Evolutionary conservation across 2,797 vertebrate genomes (phyloP).

Genomic region (Nannoperca obscura): DNA sequence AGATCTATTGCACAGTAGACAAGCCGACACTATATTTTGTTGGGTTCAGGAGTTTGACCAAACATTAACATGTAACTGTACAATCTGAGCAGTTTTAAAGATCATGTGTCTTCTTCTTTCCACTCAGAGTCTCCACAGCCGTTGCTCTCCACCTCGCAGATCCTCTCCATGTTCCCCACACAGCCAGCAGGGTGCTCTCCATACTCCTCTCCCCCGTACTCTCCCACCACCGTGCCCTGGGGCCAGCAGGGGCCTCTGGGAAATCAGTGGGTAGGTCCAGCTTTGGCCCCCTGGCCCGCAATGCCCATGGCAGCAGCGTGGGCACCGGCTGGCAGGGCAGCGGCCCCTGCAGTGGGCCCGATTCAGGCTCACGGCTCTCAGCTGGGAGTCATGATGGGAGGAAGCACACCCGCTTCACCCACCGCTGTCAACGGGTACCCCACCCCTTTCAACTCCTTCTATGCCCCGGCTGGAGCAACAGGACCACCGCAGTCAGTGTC

Average conservation of each 20-base stretch:
- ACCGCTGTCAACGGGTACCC: neutral
- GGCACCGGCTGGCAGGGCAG: constrained; percentile 27
- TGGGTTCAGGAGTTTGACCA: neutral
- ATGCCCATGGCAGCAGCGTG: constrained; percentile 33
- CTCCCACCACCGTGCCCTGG: constrained; percentile 61
- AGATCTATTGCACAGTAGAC: neutral
- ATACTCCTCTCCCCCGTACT: constrained; percentile 43
- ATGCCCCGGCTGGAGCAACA: neutral
- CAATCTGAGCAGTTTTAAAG: neutral
- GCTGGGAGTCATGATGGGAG: neutral
- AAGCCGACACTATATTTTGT: neutral
- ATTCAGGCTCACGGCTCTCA: constrained; percentile 14
- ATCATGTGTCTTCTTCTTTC: neutral
- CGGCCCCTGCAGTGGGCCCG: constrained; percentile 26
- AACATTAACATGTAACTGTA: no score
- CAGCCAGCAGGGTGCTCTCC: constrained; percentile 61
- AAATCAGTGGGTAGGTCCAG: constrained; percentile 53
- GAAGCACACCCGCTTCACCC: constrained; percentile 6
- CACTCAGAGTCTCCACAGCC: constrained; percentile 57
- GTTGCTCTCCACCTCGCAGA: constrained; percentile 63
- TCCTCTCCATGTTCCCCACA: constrained; percentile 67
- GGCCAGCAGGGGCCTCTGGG: constrained; percentile 46
- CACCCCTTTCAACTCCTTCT: constrained; percentile 10
- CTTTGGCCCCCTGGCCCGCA: constrained; percentile 33
- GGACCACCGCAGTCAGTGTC: constrained; percentile 1